Base-by-base conservation (phyloP, 2,113 vertebrate species). In the Eurypyga helias region DNA sequence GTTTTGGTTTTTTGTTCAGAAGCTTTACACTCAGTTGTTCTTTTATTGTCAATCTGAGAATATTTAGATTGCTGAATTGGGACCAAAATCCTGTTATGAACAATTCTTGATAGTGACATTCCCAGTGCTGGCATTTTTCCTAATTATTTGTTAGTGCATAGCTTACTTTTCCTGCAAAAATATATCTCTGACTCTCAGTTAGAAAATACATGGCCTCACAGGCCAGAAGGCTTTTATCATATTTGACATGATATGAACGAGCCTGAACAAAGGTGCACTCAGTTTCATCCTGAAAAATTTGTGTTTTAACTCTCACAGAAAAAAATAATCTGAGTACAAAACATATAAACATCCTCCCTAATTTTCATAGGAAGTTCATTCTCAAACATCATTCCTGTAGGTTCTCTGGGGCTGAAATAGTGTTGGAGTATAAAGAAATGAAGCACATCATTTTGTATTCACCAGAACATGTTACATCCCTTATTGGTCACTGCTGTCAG, bases 401-500 rank as follows among this genome's bases (percentile, higher is more conserved):
- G 10, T 73, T 55, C 25, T 70, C 66, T 64, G 46, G 67, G 17
- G 25, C 38, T 80, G 33, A 80, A 90, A 58, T 14, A 4, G 8
- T 60, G 33, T 23, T n/a, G 2, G 6, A 21, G 17, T 66, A 46
- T 29, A 54, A 67, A 82, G 34, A 8, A 34, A 49, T 17, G 26
- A 70, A 79, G 65, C 36, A 57, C 31, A 16, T 46, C 1, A 11
- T 82, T 83, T 90, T 55, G 7, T 58, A 70, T 81, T 87, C 75
- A 52, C 45, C 33, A 83, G 34, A 80, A 67, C 8, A n/a, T 33
- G 17, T 52, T 38, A 20, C 3, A 0, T 80, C 41, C 33, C 25
- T 69, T 77, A 79, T 67, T 86, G 92, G 89, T 57, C 89, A 92
- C 66, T 83, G 80, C 28, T 95, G 65, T 65, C 58, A 83, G 46